Evolutionary conservation across 2,888 invertebrate species (phyloP).

Genomic region (Drosophila falleni): DNA sequence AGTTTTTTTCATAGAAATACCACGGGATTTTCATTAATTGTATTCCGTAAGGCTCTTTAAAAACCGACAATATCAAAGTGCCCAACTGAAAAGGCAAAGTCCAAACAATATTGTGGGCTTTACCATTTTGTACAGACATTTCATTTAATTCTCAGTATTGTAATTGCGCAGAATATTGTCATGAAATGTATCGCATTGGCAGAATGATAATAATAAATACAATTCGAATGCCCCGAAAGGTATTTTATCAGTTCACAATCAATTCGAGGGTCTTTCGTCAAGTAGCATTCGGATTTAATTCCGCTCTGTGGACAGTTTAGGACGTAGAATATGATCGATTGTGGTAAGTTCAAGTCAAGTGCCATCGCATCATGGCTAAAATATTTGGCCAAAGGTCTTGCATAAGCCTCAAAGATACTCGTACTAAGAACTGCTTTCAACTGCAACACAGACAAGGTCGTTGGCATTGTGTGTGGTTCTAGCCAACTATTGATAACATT

Average conservation of each 20-base stretch:
- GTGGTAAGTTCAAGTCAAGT: conserved; percentile 8
- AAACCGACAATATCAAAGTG: conserved; percentile 5
- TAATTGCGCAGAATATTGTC: conserved; percentile 39
- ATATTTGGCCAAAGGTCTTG: conserved; percentile 52
- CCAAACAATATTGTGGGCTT: neutral
- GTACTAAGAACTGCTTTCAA: too few relatives aligned
- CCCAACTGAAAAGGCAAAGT: conserved; percentile 3
- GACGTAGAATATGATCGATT: conserved; percentile 38
- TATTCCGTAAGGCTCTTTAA: neutral
- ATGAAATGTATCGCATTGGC: conserved; percentile 34
- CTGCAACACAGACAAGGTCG: conserved; percentile 57
- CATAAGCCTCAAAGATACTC: conserved; percentile 26
- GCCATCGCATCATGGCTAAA: conserved; percentile 37
- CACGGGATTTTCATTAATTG: neutral
- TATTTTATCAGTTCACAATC: conserved; percentile 62
- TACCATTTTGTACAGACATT: neutral
- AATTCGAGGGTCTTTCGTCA: conserved; percentile 37
- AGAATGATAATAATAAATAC: conserved; percentile 41
- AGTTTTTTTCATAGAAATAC: conserved; percentile 9
- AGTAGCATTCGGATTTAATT: conserved; percentile 29
- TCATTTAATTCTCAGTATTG: conserved; percentile 29
- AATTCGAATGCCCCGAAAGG: conserved; percentile 49
- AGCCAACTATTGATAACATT: conserved; percentile 52
- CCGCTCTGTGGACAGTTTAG: conserved; percentile 3
- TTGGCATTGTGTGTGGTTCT: conserved; percentile 44